Conservation (phyloP, 2,888 invertebrate genomes). For the Latheticus oryzae region DNA sequence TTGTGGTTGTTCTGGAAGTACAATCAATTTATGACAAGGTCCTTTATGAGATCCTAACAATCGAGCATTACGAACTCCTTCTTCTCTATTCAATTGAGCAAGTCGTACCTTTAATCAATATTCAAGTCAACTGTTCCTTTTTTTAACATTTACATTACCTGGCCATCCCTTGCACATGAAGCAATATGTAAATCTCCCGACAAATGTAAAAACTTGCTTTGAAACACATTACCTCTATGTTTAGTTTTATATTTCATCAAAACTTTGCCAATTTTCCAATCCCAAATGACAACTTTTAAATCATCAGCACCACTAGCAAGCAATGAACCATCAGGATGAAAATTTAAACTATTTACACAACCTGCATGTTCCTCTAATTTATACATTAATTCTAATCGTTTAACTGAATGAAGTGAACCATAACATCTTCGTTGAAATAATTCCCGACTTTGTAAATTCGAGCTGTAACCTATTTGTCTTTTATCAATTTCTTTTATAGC, state of each 20-base stretch:
- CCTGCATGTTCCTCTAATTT: constrained; percentile 84
- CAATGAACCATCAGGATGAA: constrained; percentile 81
- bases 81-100: constrained; percentile 71
- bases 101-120: constrained; percentile 68
- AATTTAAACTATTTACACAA: constrained; percentile 93
- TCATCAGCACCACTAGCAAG: constrained; percentile 94
- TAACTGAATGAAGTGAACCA: constrained; percentile 84
- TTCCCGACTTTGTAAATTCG: constrained; percentile 55
- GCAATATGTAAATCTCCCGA: constrained; percentile 85
- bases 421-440: constrained; percentile 73
- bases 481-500: constrained; percentile 74
- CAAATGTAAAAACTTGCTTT: constrained; percentile 87
- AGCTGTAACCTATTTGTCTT: constrained; percentile 72
- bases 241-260: constrained; percentile 80
- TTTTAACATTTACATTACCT: constrained; percentile 67
- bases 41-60: constrained; percentile 77
- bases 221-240: constrained; percentile 90
- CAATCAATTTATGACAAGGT: constrained; percentile 87
- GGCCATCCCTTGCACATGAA: constrained; percentile 90
- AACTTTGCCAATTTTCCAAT: constrained; percentile 82
- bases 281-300: constrained; percentile 87
- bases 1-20: constrained; percentile 81
- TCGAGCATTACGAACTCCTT: constrained; percentile 66
- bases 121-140: not conserved
- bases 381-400: constrained; percentile 82